Percentiles rank a stretch among this genome's conserved stretches.
phyloP scores from a whole-genome alignment of 2,888 invertebrate genomes.

The Sinotaia quadrata region DNA sequence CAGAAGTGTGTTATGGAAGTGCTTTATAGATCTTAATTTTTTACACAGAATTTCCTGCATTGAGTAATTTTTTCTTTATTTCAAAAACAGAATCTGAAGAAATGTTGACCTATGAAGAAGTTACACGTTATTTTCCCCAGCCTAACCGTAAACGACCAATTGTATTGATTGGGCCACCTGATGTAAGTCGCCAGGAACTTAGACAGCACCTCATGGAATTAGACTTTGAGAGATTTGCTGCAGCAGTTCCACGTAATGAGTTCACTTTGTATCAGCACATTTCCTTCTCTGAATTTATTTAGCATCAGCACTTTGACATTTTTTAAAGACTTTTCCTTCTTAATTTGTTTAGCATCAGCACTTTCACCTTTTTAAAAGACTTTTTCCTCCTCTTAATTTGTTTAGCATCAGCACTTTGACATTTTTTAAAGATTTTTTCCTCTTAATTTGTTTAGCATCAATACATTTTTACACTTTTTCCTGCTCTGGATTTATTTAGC shows the following conservation, averaged over 20 bases:
- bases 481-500: no score
- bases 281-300: no score
- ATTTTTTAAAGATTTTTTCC: no score
- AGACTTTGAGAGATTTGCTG: slow-evolving; percentile 94
- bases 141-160: slow-evolving; percentile 96
- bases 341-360: no score
- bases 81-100: slow-evolving; percentile 83
- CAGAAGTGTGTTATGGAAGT: background rate
- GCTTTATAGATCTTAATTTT: background rate
- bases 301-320: no score
- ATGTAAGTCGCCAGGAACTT: slow-evolving; percentile 96
- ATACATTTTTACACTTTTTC: no score
- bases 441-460: no score
- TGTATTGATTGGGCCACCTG: slow-evolving; percentile 96
- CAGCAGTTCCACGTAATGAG: slow-evolving; percentile 98
- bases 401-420: no score
- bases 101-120: slow-evolving; percentile 97
- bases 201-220: slow-evolving; percentile 92
- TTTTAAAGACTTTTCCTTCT: no score
- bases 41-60: background rate
- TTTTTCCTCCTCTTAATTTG: no score
- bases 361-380: no score
- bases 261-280: no score
- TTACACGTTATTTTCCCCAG: slow-evolving; percentile 93
- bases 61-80: slow-evolving; percentile 1